These are phyloP conservation scores for Solenopsis fugax DNA, from an alignment of 1,140 invertebrate genomes.

Conservation along the genomic window DNA sequence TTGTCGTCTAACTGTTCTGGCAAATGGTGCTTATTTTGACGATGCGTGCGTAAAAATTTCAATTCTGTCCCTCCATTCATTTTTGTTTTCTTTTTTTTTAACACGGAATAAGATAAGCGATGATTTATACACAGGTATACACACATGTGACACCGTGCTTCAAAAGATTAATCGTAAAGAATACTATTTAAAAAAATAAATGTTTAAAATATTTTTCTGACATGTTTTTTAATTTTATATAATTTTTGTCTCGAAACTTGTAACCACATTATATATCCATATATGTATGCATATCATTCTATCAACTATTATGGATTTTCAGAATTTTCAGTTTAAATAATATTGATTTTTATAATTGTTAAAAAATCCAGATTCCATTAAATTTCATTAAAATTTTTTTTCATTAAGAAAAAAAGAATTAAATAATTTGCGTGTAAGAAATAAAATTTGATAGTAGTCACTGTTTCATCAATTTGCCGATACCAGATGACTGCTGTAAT, in stretches of 20 bases:
- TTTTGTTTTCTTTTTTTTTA: background rate
- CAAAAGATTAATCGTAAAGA: too few relatives aligned
- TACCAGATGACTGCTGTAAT: background rate
- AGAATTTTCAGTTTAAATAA: background rate
- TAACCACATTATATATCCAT: background rate
- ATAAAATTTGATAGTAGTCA: background rate
- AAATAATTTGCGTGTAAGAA: background rate
- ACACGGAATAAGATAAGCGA: background rate
- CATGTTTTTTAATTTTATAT: too few relatives aligned
- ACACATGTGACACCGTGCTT: too few relatives aligned
- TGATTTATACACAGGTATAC: background rate
- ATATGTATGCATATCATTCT: background rate
- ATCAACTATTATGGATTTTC: background rate
- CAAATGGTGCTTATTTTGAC: conserved; percentile 18
- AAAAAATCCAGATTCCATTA: background rate
- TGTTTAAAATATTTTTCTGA: too few relatives aligned
- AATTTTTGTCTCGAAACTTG: too few relatives aligned
- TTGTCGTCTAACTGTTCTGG: conserved; percentile 12
- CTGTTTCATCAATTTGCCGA: background rate
- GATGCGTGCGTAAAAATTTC: background rate
- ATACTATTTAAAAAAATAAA: too few relatives aligned
- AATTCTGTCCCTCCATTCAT: background rate
- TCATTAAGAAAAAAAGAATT: background rate
- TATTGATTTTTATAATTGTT: background rate
- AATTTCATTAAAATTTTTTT: background rate